These are phyloP conservation scores for Tinamus major DNA, from an alignment of 2,797 vertebrate species.

Conservation along the genomic window DNA sequence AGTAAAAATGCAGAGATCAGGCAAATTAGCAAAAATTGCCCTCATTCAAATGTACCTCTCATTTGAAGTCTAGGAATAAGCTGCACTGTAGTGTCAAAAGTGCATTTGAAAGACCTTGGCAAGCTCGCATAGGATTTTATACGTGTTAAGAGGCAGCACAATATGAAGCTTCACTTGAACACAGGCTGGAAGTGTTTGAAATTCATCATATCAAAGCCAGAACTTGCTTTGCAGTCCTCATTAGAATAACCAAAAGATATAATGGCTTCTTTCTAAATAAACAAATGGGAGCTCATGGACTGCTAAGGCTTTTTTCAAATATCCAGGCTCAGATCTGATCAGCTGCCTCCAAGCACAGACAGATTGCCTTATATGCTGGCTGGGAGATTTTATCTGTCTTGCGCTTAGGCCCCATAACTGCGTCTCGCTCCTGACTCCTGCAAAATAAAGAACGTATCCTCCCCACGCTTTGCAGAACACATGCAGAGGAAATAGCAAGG, in stretches of 20 bases:
- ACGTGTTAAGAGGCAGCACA: constrained; percentile 68
- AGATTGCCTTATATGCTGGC: constrained; percentile 81
- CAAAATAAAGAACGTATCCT: constrained; percentile 80
- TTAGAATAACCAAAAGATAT: constrained; percentile 89
- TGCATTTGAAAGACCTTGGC: constrained; percentile 78
- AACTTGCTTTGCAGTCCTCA: constrained; percentile 79
- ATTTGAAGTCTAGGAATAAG: constrained; percentile 74
- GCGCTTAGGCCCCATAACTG: constrained; percentile 83
- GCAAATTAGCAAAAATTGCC: constrained; percentile 77
- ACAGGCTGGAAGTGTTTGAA: constrained; percentile 84
- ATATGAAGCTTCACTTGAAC: constrained; percentile 84
- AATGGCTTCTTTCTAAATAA: constrained; percentile 93
- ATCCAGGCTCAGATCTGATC: constrained; percentile 72
- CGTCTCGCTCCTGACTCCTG: constrained; percentile 84
- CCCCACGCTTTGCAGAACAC: constrained; percentile 73
- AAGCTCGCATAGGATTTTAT: constrained; percentile 70
- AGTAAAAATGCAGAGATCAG: constrained; percentile 77
- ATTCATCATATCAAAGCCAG: constrained; percentile 81
- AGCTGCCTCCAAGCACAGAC: constrained; percentile 83
- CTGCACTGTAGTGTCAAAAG: constrained; percentile 74
- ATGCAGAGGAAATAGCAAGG: constrained; percentile 80
- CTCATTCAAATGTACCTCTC: constrained; percentile 53
- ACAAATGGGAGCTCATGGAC: constrained; percentile 84
- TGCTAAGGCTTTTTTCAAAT: constrained; percentile 82
- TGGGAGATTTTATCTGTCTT: constrained; percentile 82